Conservation (phyloP, 2,113 vertebrate species). For the Lampris megalopsis region DNA sequence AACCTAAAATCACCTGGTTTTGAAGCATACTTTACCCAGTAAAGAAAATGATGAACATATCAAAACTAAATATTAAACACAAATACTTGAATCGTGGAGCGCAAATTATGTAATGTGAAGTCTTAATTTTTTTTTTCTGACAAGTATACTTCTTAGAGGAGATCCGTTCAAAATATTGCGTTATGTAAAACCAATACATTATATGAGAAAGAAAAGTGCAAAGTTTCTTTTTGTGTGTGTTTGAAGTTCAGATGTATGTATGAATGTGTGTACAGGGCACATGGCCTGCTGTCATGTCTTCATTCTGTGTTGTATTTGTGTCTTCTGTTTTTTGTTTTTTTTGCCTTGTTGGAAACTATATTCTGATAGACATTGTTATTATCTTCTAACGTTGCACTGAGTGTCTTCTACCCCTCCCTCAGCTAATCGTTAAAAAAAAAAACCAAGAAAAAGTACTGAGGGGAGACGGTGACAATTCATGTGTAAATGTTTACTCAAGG, state of each 20-base stretch:
- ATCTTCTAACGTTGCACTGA: constrained; percentile 98
- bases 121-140: constrained; percentile 79
- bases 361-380: constrained; percentile 82
- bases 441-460: constrained; percentile 80
- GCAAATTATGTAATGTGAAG: constrained; percentile 97
- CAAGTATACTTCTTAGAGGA: constrained; percentile 82
- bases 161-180: constrained; percentile 67
- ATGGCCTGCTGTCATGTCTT: constrained; percentile 65
- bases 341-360: constrained; percentile 78
- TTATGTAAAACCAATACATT: constrained; percentile 68
- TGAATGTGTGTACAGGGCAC: constrained; percentile 62
- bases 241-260: constrained; percentile 73
- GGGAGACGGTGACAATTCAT: constrained; percentile 90
- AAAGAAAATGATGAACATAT: constrained; percentile 83
- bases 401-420: constrained; percentile 91
- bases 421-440: constrained; percentile 84
- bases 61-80: constrained; percentile 88
- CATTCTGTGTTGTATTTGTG: constrained; percentile 77
- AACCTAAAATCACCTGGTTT: constrained; percentile 63
- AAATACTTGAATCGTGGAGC: constrained; percentile 98
- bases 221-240: constrained; percentile 70
- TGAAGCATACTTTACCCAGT: constrained; percentile 80
- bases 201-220: constrained; percentile 53
- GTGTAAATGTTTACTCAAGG: constrained; percentile 99
- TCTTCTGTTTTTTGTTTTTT: constrained; percentile 76